Evolutionary conservation across 2,113 vertebrate species (phyloP).

Genomic region (Plecotus auritus): DNA sequence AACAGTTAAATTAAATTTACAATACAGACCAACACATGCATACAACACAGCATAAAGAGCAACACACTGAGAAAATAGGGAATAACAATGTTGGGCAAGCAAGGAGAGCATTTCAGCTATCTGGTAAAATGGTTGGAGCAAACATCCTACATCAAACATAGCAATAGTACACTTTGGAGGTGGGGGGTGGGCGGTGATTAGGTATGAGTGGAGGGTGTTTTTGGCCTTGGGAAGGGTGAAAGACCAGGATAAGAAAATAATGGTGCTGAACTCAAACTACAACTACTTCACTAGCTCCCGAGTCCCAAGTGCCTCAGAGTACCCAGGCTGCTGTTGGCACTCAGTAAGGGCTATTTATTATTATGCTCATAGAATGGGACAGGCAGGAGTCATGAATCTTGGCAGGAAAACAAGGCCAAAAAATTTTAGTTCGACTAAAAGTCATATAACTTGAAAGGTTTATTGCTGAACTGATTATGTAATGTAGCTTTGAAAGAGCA

Average conservation of each 20-base stretch:
- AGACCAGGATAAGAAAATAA: background rate
- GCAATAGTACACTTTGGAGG: background rate
- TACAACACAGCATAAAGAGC: background rate
- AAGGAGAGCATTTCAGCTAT: conserved; percentile 16
- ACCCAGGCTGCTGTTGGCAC: conserved; percentile 48
- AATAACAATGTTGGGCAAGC: background rate
- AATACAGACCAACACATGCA: background rate
- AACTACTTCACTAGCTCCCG: background rate
- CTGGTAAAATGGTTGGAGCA: background rate
- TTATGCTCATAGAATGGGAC: conserved; percentile 58
- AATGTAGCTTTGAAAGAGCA: conserved; percentile 65
- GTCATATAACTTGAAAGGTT: conserved; percentile 69
- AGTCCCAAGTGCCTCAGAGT: conserved; percentile 18
- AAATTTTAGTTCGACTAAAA: conserved; percentile 73
- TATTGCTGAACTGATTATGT: conserved; percentile 72
- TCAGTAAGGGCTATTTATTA: conserved; percentile 61
- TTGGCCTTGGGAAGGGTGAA: conserved; percentile 5
- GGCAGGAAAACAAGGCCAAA: conserved; percentile 63
- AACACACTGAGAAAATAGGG: background rate
- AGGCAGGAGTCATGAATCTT: conserved; percentile 70
- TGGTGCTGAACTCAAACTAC: background rate
- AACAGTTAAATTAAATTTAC: background rate
- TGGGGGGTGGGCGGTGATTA: background rate
- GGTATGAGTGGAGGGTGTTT: background rate
- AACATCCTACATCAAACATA: background rate